Conservation (phyloP, 1,140 invertebrate species). For the Cryptotermes secundus region DNA sequence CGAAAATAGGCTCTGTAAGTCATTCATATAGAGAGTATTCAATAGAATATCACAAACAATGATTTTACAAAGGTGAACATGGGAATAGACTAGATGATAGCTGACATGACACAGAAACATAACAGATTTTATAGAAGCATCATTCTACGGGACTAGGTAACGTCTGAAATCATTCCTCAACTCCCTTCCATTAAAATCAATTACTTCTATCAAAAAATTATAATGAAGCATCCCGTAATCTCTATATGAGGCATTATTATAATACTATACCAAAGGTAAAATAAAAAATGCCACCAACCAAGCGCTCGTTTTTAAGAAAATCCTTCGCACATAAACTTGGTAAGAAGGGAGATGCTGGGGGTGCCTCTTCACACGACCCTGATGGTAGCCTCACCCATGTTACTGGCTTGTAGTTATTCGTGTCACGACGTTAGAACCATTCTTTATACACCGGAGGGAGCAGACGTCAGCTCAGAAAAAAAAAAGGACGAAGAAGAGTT, state of each 20-base stretch:
- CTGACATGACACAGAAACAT: no score
- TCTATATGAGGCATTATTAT: neutral
- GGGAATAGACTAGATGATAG: no score
- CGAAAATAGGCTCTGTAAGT: no score
- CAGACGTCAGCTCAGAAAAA: constrained; percentile 40
- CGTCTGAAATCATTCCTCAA: neutral
- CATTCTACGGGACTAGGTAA: no score
- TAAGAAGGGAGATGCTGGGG: neutral
- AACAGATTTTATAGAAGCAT: no score
- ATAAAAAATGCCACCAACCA: neutral
- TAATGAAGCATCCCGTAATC: neutral
- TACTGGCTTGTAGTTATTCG: constrained; percentile 41
- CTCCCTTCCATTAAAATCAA: neutral
- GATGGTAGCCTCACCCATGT: neutral
- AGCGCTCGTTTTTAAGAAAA: neutral
- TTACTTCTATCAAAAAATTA: neutral
- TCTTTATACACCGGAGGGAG: constrained; percentile 48
- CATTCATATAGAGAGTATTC: no score
- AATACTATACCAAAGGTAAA: neutral
- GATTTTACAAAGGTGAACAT: no score
- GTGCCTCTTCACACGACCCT: neutral
- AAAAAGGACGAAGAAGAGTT: neutral
- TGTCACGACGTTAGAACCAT: constrained; percentile 47
- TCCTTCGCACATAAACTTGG: constrained; percentile 19
- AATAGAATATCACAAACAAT: no score